Evolutionary conservation across 1,140 invertebrate genomes (phyloP), one percentile per base, ranked within the genome.

Genomic region (Saccostrea glomerata): DNA sequence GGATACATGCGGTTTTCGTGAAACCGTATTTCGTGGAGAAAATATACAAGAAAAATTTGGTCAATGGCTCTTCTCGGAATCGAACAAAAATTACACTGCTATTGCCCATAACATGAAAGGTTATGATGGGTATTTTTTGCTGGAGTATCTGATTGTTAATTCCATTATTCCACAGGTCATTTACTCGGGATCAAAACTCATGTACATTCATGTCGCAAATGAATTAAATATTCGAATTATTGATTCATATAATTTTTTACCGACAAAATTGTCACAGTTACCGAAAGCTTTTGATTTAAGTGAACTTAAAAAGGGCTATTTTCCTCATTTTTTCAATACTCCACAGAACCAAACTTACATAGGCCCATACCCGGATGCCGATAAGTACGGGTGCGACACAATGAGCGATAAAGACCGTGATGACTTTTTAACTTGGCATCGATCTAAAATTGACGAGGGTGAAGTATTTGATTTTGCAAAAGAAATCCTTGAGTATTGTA

Each of bases 401-500:
- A 87, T 90, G 88, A 66, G 63, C 63, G 17, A 17, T 23, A 23
- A 66, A 66, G 63, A 23, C 11, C 17, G 23, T 20, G 11, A 66
- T 20, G 17, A 66, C 17, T 66, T 66, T 66, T 66, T 66, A 66
- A 66, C 63, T 47, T 47, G 40, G 40, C 40, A 47, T 47, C 40
- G 40, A 47, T 47, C 40, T 47, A 47, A 47, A 47, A 47, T 47
- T 47, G 40, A 47, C 40, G 40, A 47, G 40, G 40, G 40, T 47
- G 83, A 47, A 77, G n/a, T 86, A 9, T 89, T 86, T 66, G 85
- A 87, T 55, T 83, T 89, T 40, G 15, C 36, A 85, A 60, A 60
- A 47, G 89, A 90, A 58, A 54, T 89, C 12, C 0, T 73, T 9
- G 66, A 23, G 11, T 89, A 89, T 66, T 89, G 89, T 77, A 25